phyloP scores from a whole-genome alignment of 1,140 invertebrate genomes.

The Drosophila parvula region DNA sequence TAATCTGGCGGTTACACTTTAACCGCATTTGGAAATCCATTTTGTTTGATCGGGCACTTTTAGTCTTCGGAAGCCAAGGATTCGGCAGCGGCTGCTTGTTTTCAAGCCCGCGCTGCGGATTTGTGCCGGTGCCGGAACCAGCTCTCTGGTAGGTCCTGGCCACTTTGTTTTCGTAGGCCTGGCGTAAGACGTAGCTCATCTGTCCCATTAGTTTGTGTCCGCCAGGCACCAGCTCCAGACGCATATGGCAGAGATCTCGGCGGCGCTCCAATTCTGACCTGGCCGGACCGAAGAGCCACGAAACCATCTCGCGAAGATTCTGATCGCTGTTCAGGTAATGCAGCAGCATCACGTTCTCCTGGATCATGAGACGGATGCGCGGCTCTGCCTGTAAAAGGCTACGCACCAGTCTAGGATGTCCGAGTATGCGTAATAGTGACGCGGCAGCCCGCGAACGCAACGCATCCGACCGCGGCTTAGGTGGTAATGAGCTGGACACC shows the following conservation, averaged over 20 bases:
- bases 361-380: conserved; percentile 31
- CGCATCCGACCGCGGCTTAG: neutral
- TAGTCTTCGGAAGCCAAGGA: conserved; percentile 42
- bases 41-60: too few species aligned
- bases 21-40: neutral
- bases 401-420: conserved; percentile 28
- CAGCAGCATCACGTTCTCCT: conserved; percentile 38
- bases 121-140: neutral
- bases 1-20: conserved; percentile 20
- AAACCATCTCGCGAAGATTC: conserved; percentile 52
- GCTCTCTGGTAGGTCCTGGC: conserved; percentile 37
- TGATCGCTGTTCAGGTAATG: conserved; percentile 58
- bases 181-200: conserved; percentile 23
- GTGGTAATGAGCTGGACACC: neutral
- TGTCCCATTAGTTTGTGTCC: conserved; percentile 25
- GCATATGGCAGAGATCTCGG: conserved; percentile 52
- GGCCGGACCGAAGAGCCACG: conserved; percentile 41
- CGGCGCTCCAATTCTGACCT: conserved; percentile 49
- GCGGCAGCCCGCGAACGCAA: neutral
- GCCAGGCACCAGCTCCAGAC: conserved; percentile 55
- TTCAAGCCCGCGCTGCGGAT: conserved; percentile 59
- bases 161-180: conserved; percentile 54
- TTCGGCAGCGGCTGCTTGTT: conserved; percentile 61
- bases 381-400: conserved; percentile 35
- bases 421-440: neutral